A percentile compares a stretch with the other conserved stretches of the same genome.
Conservation (phyloP, 2,888 invertebrate species). For the Microplitis manilae region DNA sequence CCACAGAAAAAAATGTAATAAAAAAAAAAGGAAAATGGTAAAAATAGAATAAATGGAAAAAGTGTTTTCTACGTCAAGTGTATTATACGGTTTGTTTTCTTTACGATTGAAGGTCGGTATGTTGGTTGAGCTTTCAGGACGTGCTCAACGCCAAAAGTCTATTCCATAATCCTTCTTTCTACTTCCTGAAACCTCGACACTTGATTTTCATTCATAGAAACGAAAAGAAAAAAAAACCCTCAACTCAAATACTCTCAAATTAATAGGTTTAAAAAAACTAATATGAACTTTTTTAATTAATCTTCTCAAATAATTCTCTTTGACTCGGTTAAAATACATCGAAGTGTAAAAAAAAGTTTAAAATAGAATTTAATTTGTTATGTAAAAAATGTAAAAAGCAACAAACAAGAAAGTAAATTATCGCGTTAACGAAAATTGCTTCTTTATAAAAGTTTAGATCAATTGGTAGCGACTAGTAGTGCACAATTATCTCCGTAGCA, state of each 20-base stretch:
- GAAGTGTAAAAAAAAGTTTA: too few relatives aligned
- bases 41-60: neutral
- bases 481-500: constrained; percentile 40
- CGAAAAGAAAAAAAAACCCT: neutral
- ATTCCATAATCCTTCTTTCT: neutral
- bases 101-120: constrained; percentile 2
- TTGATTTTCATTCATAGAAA: neutral
- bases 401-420: neutral
- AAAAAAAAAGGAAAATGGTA: neutral
- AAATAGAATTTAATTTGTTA: too few relatives aligned
- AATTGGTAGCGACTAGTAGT: constrained; percentile 16
- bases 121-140: neutral
- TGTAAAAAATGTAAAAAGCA: neutral
- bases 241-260: neutral
- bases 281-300: neutral
- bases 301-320: neutral
- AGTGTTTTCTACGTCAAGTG: constrained; percentile 11
- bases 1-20: neutral
- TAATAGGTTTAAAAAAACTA: neutral
- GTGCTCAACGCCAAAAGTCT: neutral
- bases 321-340: too few relatives aligned
- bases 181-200: constrained; percentile 2
- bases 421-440: neutral
- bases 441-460: constrained; percentile 19
- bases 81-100: constrained; percentile 14